These are phyloP conservation scores for Pterois miles DNA, from an alignment of 2,797 vertebrate genomes.

Conservation along the genomic window DNA sequence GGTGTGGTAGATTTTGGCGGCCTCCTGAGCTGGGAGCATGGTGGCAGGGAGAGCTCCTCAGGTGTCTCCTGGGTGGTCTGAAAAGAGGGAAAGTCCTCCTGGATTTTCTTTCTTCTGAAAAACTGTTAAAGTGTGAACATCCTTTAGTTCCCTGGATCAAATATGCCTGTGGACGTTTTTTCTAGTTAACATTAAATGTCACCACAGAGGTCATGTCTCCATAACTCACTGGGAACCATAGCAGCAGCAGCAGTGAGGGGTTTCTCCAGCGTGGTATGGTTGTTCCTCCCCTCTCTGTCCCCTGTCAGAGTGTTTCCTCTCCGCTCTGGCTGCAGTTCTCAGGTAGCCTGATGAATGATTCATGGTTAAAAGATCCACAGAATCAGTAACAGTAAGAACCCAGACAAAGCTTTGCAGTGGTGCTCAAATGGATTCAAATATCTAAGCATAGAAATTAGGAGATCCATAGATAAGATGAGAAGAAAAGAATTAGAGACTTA, in stretches of 20 bases:
- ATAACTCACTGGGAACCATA: neutral
- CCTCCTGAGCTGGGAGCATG: conserved; percentile 94
- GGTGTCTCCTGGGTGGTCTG: no score
- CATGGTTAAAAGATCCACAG: conserved; percentile 66
- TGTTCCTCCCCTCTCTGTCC: neutral
- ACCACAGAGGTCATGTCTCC: neutral
- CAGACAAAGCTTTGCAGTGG: no score
- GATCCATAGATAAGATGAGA: no score
- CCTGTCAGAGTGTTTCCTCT: conserved; percentile 17
- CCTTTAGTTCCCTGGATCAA: neutral
- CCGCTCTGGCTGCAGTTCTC: neutral
- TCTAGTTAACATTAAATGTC: neutral
- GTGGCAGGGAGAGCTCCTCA: conserved; percentile 21
- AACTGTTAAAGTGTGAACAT: neutral
- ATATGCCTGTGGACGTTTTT: neutral
- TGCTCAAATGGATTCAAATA: no score
- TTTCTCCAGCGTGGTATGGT: neutral
- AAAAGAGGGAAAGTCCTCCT: neutral
- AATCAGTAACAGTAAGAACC: neutral
- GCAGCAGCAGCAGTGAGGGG: neutral
- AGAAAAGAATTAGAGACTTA: no score
- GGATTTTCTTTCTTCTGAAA: neutral
- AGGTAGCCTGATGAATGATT: conserved; percentile 61
- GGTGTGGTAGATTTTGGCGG: conserved; percentile 96
- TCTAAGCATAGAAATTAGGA: no score